Evolutionary conservation across 1,140 invertebrate genomes (phyloP), one percentile per base, ranked within the genome.

Genomic region (Calycopis cecrops): DNA sequence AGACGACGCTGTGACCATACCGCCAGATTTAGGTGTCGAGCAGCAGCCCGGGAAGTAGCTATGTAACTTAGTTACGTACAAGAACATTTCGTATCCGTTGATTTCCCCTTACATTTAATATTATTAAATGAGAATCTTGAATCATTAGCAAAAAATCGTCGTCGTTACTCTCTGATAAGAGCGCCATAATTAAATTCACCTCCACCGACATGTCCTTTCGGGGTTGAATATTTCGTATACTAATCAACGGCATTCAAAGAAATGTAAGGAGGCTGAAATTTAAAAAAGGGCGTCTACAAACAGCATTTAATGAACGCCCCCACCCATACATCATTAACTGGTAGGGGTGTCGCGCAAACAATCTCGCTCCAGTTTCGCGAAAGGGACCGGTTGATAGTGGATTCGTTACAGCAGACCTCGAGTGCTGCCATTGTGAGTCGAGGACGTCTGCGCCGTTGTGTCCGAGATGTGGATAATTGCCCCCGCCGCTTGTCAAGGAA

Each of bases 381-480:
- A 76, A 79, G 77, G 80, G 76, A 76, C 72, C 64, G 73, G 70
- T 76, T 84, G 80, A 79, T 81, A 82, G 79, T 76, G 75, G 73
- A 81, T 82, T 84, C 80, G 83, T 86, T 84, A 85, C 77, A 79
- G 77, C 71, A 76, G 69, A 75, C 69, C 71, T 80, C 73, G 73
- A 85, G 82, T 77, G 79, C 63, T 65, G 60, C 76, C 71, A 84
- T 85, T 84, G 79, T 84, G 79, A 76, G 55, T 80, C 63, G 73
- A 85, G 81, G 60, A 77, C 76, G 76, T 78, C 76, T 78, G 73
- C 70, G 67, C 73, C 64, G 78, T 81, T 80, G 74, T 82, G 79
- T 82, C 78, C 79, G 78, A 82, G 76, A 82, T 78, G 75, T 73
- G 69, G 73, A 75, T 84, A 85, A 85, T 84, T 85, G 82, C 80